These are phyloP conservation scores for Mesopsocus fuscifrons DNA, from an alignment of 2,888 invertebrate genomes.

Conservation along the genomic window DNA sequence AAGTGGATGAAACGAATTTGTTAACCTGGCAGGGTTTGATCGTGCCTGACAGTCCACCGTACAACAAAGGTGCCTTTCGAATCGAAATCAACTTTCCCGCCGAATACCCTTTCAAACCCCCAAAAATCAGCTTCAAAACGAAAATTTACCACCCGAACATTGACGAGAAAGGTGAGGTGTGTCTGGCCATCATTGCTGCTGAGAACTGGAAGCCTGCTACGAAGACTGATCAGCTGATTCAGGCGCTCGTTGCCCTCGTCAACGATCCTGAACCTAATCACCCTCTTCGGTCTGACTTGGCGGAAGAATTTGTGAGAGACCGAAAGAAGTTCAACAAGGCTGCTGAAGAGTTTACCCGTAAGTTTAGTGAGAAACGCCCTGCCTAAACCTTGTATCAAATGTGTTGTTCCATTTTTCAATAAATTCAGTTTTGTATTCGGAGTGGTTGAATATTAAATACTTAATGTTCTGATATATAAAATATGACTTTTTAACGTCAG, in stretches of 20 bases:
- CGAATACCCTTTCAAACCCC: slow-evolving; percentile 46
- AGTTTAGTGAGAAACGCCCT: slow-evolving; percentile 37
- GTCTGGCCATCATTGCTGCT: slow-evolving; percentile 37
- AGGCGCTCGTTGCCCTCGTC: slow-evolving; percentile 35
- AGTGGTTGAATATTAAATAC: no score
- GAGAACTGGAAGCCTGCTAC: slow-evolving; percentile 50
- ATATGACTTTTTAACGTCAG: no score
- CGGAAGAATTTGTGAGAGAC: slow-evolving; percentile 40
- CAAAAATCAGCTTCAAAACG: slow-evolving; percentile 39
- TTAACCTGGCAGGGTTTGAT: slow-evolving; percentile 35
- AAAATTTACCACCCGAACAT: slow-evolving; percentile 48
- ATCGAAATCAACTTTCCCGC: slow-evolving; percentile 40
- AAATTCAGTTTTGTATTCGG: no score
- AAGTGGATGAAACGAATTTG: slow-evolving; percentile 35
- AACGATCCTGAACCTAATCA: slow-evolving; percentile 44
- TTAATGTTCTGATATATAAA: no score
- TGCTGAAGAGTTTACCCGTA: slow-evolving; percentile 41
- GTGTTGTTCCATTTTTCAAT: no score
- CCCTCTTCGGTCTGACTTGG: slow-evolving; percentile 38
- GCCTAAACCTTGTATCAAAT: no score
- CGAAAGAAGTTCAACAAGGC: slow-evolving; percentile 40
- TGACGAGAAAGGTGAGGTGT: slow-evolving; percentile 43
- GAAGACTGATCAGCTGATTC: slow-evolving; percentile 41
- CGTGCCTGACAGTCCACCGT: slow-evolving; percentile 37
- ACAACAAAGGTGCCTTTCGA: slow-evolving; percentile 41